These are phyloP conservation scores for Tinamus major DNA, from an alignment of 2,797 vertebrate genomes.

Conservation along the genomic window DNA sequence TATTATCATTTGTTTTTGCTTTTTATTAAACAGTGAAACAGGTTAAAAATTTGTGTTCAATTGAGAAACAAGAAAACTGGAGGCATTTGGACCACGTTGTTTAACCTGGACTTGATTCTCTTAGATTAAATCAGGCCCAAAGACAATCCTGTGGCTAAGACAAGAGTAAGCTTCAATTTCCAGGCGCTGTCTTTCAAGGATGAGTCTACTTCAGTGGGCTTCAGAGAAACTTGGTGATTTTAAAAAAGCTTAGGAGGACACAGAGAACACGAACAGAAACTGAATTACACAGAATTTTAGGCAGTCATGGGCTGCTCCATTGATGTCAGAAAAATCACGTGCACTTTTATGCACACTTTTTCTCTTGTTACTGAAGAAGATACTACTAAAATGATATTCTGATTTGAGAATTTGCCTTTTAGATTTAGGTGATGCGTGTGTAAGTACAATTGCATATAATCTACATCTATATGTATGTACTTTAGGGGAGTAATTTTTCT, in stretches of 20 bases:
- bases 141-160: slow-evolving; percentile 25
- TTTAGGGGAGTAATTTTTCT: slow-evolving; percentile 18
- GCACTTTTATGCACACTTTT: neutral
- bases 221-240: slow-evolving; percentile 10
- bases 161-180: slow-evolving; percentile 4
- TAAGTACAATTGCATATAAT: neutral
- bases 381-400: neutral
- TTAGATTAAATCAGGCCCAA: slow-evolving; percentile 37
- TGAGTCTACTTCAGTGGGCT: neutral
- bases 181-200: neutral
- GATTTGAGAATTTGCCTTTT: slow-evolving; percentile 36
- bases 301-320: neutral
- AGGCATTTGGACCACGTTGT: neutral
- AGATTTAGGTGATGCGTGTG: slow-evolving; percentile 15
- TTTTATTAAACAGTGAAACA: slow-evolving; percentile 7
- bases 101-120: slow-evolving; percentile 25
- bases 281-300: neutral
- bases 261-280: neutral
- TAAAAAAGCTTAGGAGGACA: neutral
- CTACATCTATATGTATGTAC: neutral
- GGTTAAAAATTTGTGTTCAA: slow-evolving; percentile 9
- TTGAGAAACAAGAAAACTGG: slow-evolving; percentile 6
- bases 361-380: neutral
- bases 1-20: neutral
- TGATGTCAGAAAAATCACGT: neutral